Evolutionary conservation across 2,113 vertebrate genomes (phyloP).

Genomic region (Myotis yumanensis): DNA sequence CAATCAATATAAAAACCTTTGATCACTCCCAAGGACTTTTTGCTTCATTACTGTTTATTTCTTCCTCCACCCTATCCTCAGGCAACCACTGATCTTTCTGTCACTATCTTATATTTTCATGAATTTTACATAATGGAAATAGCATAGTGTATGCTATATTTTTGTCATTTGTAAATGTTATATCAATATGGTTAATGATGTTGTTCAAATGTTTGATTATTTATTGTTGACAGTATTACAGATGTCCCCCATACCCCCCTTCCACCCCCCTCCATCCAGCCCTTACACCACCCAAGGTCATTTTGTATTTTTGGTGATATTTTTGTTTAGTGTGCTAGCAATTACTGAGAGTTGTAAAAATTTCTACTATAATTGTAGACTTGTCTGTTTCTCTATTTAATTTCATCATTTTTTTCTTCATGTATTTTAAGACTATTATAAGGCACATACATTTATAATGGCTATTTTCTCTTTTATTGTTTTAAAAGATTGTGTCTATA

Average conservation of each 20-base stretch:
- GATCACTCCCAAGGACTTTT: neutral
- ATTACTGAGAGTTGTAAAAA: neutral
- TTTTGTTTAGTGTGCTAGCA: neutral
- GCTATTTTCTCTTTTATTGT: neutral
- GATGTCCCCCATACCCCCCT: neutral
- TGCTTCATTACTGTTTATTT: neutral
- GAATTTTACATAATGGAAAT: neutral
- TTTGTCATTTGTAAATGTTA: constrained; percentile 10
- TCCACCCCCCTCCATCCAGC: neutral
- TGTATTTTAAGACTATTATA: neutral
- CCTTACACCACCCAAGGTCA: neutral
- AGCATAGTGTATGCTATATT: neutral
- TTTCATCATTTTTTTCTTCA: neutral
- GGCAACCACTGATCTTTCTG: neutral
- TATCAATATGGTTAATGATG: neutral
- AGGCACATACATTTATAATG: neutral
- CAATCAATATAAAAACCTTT: neutral
- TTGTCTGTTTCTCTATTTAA: neutral
- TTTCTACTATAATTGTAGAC: neutral
- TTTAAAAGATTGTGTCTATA: neutral
- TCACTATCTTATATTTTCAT: neutral
- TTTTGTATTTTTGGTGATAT: neutral
- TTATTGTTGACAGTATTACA: neutral
- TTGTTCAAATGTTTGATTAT: neutral
- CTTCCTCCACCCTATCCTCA: neutral